Base-by-base conservation (phyloP, 2,888 invertebrate species). In the Mechanitis mazaeus region DNA sequence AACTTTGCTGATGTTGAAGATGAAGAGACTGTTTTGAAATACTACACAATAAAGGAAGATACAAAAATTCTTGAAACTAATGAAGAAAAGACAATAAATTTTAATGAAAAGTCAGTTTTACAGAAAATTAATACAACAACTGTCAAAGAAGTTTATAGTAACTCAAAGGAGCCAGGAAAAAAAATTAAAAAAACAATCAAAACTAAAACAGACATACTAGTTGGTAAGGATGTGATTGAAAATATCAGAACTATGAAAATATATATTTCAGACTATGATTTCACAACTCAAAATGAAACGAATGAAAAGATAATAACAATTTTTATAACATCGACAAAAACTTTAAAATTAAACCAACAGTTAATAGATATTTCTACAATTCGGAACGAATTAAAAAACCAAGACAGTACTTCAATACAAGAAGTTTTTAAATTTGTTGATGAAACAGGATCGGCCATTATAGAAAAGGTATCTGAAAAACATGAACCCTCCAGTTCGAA, bases 1-100 rank as follows among this genome's bases (percentile, higher is more conserved):
- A 64, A 56, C 9, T 59, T 75, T 31, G 69, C 65, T 45, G 71
- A 75, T 54, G 58, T 68, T 5, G 69, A 68, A 53, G 68, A 68
- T 28, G 63, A 67, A 33, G 58, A 66, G 33, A 56, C 61, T 20
- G 64, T 67, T 59, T 55, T 68, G 11, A 64, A 62, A 46, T 62
- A 66, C 53, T 72, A 63, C 45, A 65, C 56, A 38, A 55, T 66
- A 31, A 55, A 66, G 31, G 70, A 72, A 67, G 65, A 57, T 50
- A 63, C 66, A 55, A 55, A 33, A n/a, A 54, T 45, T 1, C 63
- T 66, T 9, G 62, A 64, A 60, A 38, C 58, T 11, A 33, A 64
- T 31, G 35, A 56, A 56, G 63, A 67, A 59, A 64, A 59, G n/a
- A 46, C 2, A 42, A 38, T 67, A 31, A 57, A 55, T 12, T 11